phyloP scores from a whole-genome alignment of 2,113 vertebrate genomes.

The Callionymus lyra region DNA sequence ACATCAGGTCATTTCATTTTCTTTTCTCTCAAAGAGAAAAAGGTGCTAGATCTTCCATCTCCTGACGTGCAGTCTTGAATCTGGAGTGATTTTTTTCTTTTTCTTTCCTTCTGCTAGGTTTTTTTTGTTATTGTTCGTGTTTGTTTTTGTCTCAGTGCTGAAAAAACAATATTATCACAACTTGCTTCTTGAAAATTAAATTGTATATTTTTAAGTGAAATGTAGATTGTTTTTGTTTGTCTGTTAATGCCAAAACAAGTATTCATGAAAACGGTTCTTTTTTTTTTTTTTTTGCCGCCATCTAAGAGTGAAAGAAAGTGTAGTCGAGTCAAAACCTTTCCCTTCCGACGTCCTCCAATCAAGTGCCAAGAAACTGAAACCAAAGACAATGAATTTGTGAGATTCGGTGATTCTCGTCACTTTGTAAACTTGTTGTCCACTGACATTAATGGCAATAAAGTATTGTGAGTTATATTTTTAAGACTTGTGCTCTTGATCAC shows the following conservation, averaged over 20 bases:
- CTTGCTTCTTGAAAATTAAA: conserved; percentile 67
- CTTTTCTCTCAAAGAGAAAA: conserved; percentile 53
- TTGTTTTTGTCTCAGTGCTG: conserved; percentile 63
- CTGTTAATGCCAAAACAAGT: conserved; percentile 48
- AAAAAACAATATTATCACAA: conserved; percentile 70
- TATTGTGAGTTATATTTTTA: conserved; percentile 80
- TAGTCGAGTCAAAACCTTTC: too few species aligned
- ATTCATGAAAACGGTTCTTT: conserved; percentile 18
- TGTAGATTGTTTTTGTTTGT: conserved; percentile 55
- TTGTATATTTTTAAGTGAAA: conserved; percentile 77
- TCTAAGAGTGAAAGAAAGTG: too few species aligned
- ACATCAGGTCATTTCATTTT: conserved; percentile 46
- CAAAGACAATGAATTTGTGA: conserved; percentile 42
- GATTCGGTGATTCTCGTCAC: conserved; percentile 46
- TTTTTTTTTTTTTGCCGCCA: conserved; percentile 10
- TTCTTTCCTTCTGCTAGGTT: conserved; percentile 32
- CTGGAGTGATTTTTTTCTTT: conserved; percentile 52
- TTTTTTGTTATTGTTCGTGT: conserved; percentile 45
- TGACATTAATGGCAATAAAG: conserved; percentile 80
- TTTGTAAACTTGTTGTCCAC: conserved; percentile 68
- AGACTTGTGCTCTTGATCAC: conserved; percentile 8
- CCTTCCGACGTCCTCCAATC: too few species aligned
- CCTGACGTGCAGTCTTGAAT: conserved; percentile 58
- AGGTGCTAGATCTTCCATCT: conserved; percentile 66
- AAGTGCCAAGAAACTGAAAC: conserved; percentile 27